A percentile compares a stretch with the other conserved stretches of the same genome.
These are phyloP conservation scores for Semnornis frantzii DNA, from an alignment of 2,113 vertebrate species.

Conservation along the genomic window DNA sequence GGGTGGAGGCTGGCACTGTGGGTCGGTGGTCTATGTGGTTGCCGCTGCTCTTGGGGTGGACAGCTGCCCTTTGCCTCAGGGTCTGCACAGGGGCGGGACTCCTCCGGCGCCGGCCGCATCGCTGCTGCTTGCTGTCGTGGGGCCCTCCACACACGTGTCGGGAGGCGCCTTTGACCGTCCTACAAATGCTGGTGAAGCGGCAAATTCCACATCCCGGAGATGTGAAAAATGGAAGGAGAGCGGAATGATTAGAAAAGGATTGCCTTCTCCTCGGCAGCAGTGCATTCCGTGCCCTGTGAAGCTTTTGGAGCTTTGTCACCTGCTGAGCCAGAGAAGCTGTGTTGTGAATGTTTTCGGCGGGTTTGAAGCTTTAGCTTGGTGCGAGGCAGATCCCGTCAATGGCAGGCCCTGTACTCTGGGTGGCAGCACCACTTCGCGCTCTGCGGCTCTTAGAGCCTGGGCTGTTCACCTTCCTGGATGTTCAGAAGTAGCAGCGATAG, in stretches of 20 bases:
- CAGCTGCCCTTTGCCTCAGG: fast-evolving
- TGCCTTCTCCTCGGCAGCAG: too few relatives aligned
- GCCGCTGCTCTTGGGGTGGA: fast-evolving
- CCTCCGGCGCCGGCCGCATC: background rate
- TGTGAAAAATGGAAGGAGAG: background rate
- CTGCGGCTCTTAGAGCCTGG: background rate
- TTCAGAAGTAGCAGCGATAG: too few relatives aligned
- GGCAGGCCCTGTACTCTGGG: slow-evolving; percentile 2
- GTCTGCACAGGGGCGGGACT: fast-evolving
- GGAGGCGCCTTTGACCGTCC: background rate
- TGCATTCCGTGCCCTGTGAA: fast-evolving
- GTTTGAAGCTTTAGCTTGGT: background rate
- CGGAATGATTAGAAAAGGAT: background rate
- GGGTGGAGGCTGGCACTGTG: fast-evolving
- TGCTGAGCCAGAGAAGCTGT: fast-evolving
- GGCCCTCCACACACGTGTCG: too few relatives aligned
- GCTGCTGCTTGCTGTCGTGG: fast-evolving
- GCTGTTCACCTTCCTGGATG: background rate
- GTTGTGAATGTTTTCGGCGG: fast-evolving
- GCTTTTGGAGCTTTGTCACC: fast-evolving
- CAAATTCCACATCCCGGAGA: fast-evolving
- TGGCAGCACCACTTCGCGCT: slow-evolving; percentile 31
- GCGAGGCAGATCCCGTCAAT: background rate
- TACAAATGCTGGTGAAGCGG: background rate
- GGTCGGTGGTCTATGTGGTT: fast-evolving